Conservation (phyloP, 2,113 vertebrate species). For the Varanus komodoensis region DNA sequence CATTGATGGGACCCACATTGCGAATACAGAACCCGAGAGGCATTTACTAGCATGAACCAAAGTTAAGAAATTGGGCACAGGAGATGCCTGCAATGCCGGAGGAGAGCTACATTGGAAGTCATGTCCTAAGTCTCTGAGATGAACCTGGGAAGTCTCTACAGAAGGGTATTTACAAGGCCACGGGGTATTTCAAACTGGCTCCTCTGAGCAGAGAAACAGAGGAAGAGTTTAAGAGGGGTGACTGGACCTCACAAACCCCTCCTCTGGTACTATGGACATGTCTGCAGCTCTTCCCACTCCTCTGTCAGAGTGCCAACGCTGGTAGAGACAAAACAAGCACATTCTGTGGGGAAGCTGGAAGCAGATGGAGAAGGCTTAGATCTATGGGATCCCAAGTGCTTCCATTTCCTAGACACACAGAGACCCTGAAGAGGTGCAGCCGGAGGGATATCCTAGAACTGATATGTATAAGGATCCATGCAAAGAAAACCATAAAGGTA, state of each 20-base stretch:
- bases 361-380: too few relatives aligned
- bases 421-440: too few relatives aligned
- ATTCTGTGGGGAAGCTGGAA: too few relatives aligned
- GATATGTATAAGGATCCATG: too few relatives aligned
- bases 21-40: constrained; percentile 26
- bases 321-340: not conserved
- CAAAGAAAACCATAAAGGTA: too few relatives aligned
- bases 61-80: not conserved
- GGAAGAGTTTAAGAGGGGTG: not conserved
- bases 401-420: too few relatives aligned
- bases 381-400: too few relatives aligned
- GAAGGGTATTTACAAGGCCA: too few relatives aligned
- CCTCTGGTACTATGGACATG: not conserved
- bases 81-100: not conserved
- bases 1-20: not conserved
- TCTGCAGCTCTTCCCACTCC: not conserved
- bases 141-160: not conserved
- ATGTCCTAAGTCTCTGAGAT: not conserved
- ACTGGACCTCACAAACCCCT: not conserved
- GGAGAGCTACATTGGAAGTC: too few relatives aligned
- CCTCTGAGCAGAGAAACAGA: not conserved
- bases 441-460: too few relatives aligned
- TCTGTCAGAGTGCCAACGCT: not conserved
- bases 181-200: too few relatives aligned
- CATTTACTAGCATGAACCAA: not conserved